A percentile compares a stretch with the other conserved stretches of the same genome.
Conservation (phyloP, 2,113 vertebrate species). For the Carollia perspicillata region DNA sequence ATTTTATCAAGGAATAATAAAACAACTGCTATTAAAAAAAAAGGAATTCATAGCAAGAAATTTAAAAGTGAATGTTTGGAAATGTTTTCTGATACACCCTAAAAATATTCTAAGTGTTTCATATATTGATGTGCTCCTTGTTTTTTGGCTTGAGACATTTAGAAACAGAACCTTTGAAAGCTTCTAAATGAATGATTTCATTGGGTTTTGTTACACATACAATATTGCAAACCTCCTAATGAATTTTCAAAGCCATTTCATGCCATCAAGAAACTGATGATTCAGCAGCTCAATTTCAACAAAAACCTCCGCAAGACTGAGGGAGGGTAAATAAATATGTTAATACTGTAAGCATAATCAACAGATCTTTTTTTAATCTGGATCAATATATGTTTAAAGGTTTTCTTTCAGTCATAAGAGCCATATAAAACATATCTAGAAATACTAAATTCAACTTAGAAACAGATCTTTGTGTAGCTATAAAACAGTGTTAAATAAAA, state of each 20-base stretch:
- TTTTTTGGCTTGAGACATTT: not conserved
- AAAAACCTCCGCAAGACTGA: not conserved
- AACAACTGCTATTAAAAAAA: not conserved
- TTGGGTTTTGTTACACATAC: not conserved
- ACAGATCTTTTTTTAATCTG: not conserved
- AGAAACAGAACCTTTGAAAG: not conserved
- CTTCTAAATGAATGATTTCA: not conserved
- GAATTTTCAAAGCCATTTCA: slow-evolving; percentile 33
- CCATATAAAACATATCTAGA: not conserved
- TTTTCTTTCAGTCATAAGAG: not conserved
- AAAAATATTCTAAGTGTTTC: not conserved
- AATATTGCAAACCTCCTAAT: not conserved
- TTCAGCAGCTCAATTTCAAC: not conserved
- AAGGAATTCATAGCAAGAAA: not conserved
- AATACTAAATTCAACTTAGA: not conserved
- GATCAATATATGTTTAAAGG: not conserved
- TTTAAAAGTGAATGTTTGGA: not conserved
- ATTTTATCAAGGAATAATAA: not conserved
- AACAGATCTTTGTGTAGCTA: not conserved
- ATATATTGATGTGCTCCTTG: not conserved
- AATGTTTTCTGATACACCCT: not conserved
- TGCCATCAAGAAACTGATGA: not conserved
- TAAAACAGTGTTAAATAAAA: slow-evolving; percentile 8
- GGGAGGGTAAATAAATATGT: not conserved
- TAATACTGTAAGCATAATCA: not conserved